Evolutionary conservation across 2,797 vertebrate genomes (phyloP), one percentile per base, ranked within the genome.

Genomic region (Sandelia bainsii): DNA sequence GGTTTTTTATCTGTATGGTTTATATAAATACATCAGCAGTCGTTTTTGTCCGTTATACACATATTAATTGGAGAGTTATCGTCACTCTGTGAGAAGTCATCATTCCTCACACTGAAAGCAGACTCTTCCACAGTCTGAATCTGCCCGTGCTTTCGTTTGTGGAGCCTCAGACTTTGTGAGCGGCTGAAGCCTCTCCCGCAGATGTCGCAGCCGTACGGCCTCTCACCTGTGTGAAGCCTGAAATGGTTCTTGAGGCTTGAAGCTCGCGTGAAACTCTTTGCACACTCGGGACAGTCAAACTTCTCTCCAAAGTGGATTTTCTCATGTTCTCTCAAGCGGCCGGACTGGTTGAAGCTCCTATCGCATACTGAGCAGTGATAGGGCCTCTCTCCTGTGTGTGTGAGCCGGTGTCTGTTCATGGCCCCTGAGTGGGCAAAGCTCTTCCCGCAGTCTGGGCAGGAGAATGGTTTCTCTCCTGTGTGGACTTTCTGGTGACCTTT

Each of bases 201-300:
- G 53, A 91, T 20, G 69, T 91, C 81, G 20, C 93, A 94, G 83
- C 81, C 53, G 0, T 94, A 94, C 0, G 93, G 93, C 57, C 91
- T 77, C 85, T 94, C 93, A 0, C 93, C 93, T 0, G 93, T 94
- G 73, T 94, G 93, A 2, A 93, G 89, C 75, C 92, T 79, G 74
- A 91, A 80, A n/a, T 93, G 92, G 77, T 93, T 93, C 81, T 93
- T 93, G 62, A 93, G 91, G 62, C 92, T 93, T 0, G 92, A 93
- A 0, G 92, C 82, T 19, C 92, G 69, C 0, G 92, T 93, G 54
- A 93, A 93, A 29, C 90, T 93, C 81, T 93, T 93, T 1, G 87
- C 87, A 3, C 92, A 93, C 69, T 92, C 91, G 0, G 91, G 83
- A 65, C 93, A 93, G 86, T 92, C 89, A 62, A 89, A 93, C 79